Evolutionary conservation across 2,888 invertebrate genomes (phyloP).

Genomic region (Cosmorhoe ocellata): DNA sequence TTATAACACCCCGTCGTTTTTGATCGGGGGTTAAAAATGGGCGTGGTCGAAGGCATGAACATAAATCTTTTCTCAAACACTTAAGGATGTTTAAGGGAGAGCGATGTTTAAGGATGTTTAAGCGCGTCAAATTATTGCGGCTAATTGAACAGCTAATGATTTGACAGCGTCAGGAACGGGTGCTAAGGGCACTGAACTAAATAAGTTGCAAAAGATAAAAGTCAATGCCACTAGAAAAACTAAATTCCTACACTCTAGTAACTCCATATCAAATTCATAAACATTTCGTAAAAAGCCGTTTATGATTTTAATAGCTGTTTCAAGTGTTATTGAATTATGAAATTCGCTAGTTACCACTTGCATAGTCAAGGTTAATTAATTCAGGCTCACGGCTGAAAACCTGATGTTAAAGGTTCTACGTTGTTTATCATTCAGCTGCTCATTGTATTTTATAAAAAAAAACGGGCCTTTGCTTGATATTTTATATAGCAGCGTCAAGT

Average conservation of each 20-base stretch:
- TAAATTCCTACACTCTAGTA: constrained; percentile 56
- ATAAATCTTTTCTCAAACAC: no score
- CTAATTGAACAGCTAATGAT: no score
- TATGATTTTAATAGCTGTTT: constrained; percentile 41
- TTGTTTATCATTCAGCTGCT: no score
- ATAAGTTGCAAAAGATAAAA: constrained; percentile 59
- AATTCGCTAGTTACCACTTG: constrained; percentile 29
- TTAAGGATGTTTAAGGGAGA: no score
- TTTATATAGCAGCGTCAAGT: no score
- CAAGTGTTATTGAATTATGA: constrained; percentile 34
- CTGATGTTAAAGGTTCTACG: background rate
- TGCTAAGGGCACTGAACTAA: constrained; percentile 37
- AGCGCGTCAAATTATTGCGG: no score
- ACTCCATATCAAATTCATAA: constrained; percentile 52
- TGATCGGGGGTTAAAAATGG: no score
- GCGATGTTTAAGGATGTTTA: no score
- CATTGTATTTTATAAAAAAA: no score
- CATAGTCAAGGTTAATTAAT: constrained; percentile 35
- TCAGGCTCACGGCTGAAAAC: constrained; percentile 17
- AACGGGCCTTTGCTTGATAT: no score
- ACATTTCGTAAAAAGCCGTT: constrained; percentile 56
- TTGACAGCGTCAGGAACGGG: background rate
- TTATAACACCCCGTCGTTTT: no score
- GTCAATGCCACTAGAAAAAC: constrained; percentile 70
- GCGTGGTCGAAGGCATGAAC: no score